Evolutionary conservation across 2,888 invertebrate species (phyloP), one percentile per base, ranked within the genome.

Genomic region (Idaea biselata): DNA sequence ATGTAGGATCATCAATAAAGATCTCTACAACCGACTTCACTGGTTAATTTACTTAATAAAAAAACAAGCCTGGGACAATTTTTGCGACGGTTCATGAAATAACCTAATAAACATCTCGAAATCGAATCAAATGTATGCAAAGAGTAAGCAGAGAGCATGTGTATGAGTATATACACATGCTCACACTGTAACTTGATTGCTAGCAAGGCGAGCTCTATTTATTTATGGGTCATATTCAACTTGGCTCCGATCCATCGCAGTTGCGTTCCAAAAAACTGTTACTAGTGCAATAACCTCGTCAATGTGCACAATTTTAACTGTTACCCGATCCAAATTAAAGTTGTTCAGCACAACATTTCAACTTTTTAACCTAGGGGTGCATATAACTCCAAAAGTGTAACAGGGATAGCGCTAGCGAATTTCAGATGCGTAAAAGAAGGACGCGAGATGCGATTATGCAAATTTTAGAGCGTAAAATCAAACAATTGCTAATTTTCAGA

Each of bases 231-330:
- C 65, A 57, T 61, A 60, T 54, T 31, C 44, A 57, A 33, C 18
- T 69, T 69, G 69, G 69, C 68, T 68, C 63, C 4, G 58, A 14
- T 69, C 66, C 71, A 71, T 25, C 56, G 59, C 60, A 58, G 58
- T 60, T 61, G 57, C 17, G 63, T 62, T 60, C 62, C 60, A 63
- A 64, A 68, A 69, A 68, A 61, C 56, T 64, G 44, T 59, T 58
- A 62, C 54, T 60, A 60, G 60, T 60, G 61, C 66, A 66, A 68
- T 62, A 66, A 63, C 58, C 62, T 67, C 64, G 63, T 67, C 65
- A 63, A 67, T 66, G 63, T 66, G 61, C 65, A 68, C 66, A 61
- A 60, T 58, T n/a, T 63, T 18, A 60, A 64, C 59, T 58, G 62
- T 44, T 18, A 56, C 58, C 54, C 25, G 54, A 58, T 58, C 25